Conservation (phyloP, 1,140 invertebrate genomes). For the Aphelenchoides fujianensis region DNA sequence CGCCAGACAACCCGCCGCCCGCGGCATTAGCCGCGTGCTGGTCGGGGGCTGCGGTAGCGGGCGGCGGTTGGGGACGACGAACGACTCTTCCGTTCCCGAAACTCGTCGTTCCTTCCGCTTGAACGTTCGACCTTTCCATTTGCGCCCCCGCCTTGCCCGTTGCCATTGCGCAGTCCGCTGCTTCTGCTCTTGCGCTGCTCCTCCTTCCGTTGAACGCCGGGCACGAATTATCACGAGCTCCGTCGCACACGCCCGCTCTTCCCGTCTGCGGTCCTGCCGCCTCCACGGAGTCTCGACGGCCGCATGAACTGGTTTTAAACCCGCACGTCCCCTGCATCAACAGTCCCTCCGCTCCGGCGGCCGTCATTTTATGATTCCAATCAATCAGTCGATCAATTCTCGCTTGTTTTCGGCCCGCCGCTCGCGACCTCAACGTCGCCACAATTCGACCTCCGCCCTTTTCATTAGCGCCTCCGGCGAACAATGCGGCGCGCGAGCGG, state of each 20-base stretch:
- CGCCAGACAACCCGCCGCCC: no score
- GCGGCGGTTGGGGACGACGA: not conserved
- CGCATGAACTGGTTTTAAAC: conserved; percentile 1
- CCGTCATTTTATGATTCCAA: not conserved
- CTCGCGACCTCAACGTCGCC: not conserved
- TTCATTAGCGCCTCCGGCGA: not conserved
- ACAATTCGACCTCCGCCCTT: not conserved
- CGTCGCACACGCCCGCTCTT: not conserved
- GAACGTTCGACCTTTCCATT: not conserved
- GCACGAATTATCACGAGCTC: not conserved
- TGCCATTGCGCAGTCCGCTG: not conserved
- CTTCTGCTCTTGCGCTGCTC: no score
- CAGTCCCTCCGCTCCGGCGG: not conserved
- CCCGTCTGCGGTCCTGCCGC: no score
- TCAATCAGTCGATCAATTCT: conserved; percentile 2
- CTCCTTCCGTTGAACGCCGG: not conserved
- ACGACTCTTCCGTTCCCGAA: not conserved
- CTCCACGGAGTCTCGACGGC: not conserved
- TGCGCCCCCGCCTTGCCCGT: not conserved
- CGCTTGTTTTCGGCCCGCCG: not conserved
- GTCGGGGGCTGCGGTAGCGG: no score
- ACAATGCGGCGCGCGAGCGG: no score
- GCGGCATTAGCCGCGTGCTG: no score
- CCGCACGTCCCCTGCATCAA: not conserved
- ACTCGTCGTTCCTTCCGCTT: not conserved